phyloP scores from a whole-genome alignment of 2,888 invertebrate species.

The Adelognathus sp. region DNA sequence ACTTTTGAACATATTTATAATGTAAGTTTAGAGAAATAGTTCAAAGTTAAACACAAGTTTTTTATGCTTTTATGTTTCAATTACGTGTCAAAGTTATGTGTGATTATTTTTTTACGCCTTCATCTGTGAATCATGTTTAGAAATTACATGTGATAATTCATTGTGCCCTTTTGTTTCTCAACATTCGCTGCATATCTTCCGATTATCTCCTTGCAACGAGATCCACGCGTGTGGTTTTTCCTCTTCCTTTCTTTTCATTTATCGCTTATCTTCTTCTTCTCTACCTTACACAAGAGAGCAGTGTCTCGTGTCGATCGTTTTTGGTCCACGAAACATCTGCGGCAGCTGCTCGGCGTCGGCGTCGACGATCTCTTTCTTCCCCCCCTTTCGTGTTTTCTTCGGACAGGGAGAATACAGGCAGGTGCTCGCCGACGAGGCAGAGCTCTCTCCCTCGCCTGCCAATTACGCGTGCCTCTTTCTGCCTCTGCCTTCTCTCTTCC shows the following conservation, averaged over 20 bases:
- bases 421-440: slow-evolving; percentile 56
- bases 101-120: no score
- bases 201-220: slow-evolving; percentile 73
- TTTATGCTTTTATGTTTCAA: no score
- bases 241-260: slow-evolving; percentile 42
- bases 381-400: slow-evolving; percentile 23
- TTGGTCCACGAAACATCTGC: slow-evolving; percentile 78
- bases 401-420: slow-evolving; percentile 55
- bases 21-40: no score
- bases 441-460: slow-evolving; percentile 56
- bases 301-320: slow-evolving; percentile 68
- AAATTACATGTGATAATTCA: no score
- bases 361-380: slow-evolving; percentile 40
- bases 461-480: slow-evolving; percentile 65
- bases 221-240: slow-evolving; percentile 58
- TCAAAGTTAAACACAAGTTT: no score
- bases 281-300: not conserved
- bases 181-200: slow-evolving; percentile 65
- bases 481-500: slow-evolving; percentile 49
- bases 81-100: no score
- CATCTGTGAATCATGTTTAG: no score
- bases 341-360: slow-evolving; percentile 78
- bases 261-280: not conserved
- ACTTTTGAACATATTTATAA: no score
- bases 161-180: no score